Base-by-base conservation (phyloP, 1,140 invertebrate genomes). In the Lerema accius region DNA sequence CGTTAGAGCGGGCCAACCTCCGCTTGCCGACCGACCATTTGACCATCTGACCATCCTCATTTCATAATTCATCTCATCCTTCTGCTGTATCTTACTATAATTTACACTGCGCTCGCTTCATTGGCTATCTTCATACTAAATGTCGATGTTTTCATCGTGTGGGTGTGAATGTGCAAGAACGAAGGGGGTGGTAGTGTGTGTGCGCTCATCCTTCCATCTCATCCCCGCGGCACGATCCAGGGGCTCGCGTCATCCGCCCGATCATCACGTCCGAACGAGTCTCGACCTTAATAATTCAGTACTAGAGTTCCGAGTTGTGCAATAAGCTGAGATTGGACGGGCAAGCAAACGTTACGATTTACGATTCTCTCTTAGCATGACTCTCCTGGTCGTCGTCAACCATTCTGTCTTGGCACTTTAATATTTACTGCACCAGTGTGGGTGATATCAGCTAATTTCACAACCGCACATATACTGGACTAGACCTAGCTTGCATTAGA, bases 241-340 rank as follows among this genome's bases (percentile, higher is more conserved):
- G 13, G 32, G 39, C 5, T 26, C 51, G 42, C 10, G 50, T 67
- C 71, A 67, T 26, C 26, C 55, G 55, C 55, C 42, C 13, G 28
- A 69, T 39, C 73, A 73, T 50, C 15, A 58, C 46, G 23, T 65
- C 60, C 71, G 43, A 39, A 26, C 37, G 49, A 59, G 15, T 60
- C 45, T 46, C 26, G 7, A 63, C 10, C 11, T 35, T 35, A 59
- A 48, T 39, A 19, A 65, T 50, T 23, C 4, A 9, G 35, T 61
- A 10, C 43, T 53, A 17, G 16, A 61, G n/a, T 50, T 39, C 63
- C 26, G 42, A 49, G 79, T 83, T 86, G 85, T 88, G 84, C 56
- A 80, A 84, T 85, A 77, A 88, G 83, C 85, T 88, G 85, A 87
- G 76, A 86, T 85, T 80, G 84, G 83, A 85, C 87, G 84, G 86